A percentile compares a stretch with the other conserved stretches of the same genome.
phyloP scores from a whole-genome alignment of 2,888 invertebrate species.

The Lacanobia wlatinum region DNA sequence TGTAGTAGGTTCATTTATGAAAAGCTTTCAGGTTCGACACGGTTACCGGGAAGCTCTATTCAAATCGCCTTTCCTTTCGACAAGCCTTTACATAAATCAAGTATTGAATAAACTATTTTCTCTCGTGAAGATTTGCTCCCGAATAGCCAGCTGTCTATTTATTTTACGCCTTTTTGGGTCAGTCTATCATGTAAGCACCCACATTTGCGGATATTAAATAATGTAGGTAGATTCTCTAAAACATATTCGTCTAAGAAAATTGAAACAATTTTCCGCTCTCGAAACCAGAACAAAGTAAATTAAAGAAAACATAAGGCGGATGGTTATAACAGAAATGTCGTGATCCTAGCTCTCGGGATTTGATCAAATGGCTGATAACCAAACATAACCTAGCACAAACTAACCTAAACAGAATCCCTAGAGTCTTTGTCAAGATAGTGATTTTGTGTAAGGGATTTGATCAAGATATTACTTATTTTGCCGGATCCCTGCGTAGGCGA shows the following conservation, averaged over 20 bases:
- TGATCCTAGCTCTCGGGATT: conserved; percentile 48
- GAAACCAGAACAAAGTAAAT: conserved; percentile 40
- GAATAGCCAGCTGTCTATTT: conserved; percentile 47
- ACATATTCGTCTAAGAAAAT: conserved; percentile 21
- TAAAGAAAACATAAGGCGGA: conserved; percentile 33
- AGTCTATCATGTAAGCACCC: neutral
- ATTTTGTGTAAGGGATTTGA: conserved; percentile 63
- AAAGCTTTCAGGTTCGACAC: conserved; percentile 88
- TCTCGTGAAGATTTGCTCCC: conserved; percentile 72
- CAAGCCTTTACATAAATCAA: conserved; percentile 85
- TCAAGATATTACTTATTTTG: conserved; percentile 63
- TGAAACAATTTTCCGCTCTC: conserved; percentile 19
- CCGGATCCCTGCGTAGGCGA: conserved; percentile 52
- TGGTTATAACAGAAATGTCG: conserved; percentile 46
- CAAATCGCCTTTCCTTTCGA: conserved; percentile 84
- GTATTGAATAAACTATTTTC: conserved; percentile 84
- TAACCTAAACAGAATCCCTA: conserved; percentile 56
- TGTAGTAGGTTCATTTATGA: conserved; percentile 83
- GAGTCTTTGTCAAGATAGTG: conserved; percentile 61
- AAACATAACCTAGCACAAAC: conserved; percentile 55
- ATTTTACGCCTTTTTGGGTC: conserved; percentile 20
- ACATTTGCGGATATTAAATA: conserved; percentile 21
- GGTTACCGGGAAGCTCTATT: conserved; percentile 84
- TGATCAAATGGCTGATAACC: conserved; percentile 58
- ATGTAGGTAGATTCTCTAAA: conserved; percentile 12